Conservation (phyloP, 2,888 invertebrate species). For the Chloromyia formosa region DNA sequence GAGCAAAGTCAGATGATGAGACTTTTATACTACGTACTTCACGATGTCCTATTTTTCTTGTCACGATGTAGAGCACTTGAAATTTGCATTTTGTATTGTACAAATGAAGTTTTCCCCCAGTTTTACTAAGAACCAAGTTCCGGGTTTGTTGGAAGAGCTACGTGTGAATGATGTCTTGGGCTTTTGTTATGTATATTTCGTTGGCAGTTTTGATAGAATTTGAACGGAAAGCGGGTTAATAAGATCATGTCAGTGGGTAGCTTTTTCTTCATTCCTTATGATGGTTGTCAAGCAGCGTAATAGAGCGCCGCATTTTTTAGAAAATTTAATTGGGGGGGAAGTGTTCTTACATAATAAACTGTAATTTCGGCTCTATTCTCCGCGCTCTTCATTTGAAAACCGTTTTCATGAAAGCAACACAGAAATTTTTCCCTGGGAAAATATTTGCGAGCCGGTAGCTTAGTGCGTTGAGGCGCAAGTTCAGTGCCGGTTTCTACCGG, state of each 20-base stretch:
- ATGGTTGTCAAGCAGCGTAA: no score
- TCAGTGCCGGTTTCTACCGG: no score
- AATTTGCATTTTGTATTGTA: conserved; percentile 24
- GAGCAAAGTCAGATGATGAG: background rate
- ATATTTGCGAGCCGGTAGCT: no score
- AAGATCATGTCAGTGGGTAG: background rate
- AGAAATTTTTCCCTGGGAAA: no score
- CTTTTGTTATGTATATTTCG: conserved; percentile 16
- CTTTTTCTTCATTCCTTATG: no score
- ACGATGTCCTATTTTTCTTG: conserved; percentile 22
- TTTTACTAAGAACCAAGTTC: conserved; percentile 26
- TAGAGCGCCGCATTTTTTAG: no score
- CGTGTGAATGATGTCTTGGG: background rate
- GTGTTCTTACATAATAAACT: no score
- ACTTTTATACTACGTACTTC: background rate
- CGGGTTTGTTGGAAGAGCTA: conserved; percentile 4
- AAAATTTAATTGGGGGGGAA: no score
- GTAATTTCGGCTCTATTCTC: no score
- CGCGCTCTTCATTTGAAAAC: no score
- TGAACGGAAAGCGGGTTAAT: conserved; percentile 25
- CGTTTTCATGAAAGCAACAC: no score
- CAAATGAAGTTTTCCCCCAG: conserved; percentile 15
- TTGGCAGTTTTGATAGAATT: conserved; percentile 12
- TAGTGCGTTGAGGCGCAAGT: no score
- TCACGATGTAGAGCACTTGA: conserved; percentile 21